Percentiles rank a stretch among this genome's conserved stretches.
Evolutionary conservation across 2,113 vertebrate genomes (phyloP).

Genomic region (Nycticorax nycticorax): DNA sequence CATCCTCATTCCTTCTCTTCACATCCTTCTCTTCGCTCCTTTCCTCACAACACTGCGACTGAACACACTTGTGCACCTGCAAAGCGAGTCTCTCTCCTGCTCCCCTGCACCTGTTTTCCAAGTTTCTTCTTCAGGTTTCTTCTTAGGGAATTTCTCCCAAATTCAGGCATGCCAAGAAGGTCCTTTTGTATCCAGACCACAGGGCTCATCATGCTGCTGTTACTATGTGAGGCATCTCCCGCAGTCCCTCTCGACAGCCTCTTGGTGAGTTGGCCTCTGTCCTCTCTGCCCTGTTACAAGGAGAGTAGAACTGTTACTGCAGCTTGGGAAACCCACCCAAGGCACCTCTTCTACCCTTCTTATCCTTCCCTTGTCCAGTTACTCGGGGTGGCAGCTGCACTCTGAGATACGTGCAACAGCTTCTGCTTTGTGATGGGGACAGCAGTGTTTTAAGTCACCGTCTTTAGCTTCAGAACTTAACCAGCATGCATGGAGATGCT

Average conservation of each 20-base stretch:
- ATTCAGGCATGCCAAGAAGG: not conserved
- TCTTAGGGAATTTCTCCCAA: not conserved
- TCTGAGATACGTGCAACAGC: not conserved
- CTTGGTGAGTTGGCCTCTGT: not conserved
- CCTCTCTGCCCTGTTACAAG: not conserved
- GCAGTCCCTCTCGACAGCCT: not conserved
- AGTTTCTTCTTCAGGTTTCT: not conserved
- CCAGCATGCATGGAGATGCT: not conserved
- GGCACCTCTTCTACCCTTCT: not conserved
- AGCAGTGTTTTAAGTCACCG: not conserved
- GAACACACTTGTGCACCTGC: not conserved
- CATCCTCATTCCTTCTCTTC: not conserved
- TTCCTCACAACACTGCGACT: not conserved
- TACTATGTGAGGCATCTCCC: not conserved
- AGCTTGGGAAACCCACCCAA: accelerated
- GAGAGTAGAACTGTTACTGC: not conserved
- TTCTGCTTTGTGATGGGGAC: not conserved
- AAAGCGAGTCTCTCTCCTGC: not conserved
- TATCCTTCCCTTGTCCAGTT: not conserved
- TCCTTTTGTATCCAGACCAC: not conserved
- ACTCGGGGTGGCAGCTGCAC: not conserved
- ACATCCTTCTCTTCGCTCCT: no score
- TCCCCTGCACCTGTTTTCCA: not conserved
- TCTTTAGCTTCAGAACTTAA: not conserved
- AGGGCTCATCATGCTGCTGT: not conserved